Conservation (phyloP, 2,888 invertebrate species). For the Trachelus troglodyta region DNA sequence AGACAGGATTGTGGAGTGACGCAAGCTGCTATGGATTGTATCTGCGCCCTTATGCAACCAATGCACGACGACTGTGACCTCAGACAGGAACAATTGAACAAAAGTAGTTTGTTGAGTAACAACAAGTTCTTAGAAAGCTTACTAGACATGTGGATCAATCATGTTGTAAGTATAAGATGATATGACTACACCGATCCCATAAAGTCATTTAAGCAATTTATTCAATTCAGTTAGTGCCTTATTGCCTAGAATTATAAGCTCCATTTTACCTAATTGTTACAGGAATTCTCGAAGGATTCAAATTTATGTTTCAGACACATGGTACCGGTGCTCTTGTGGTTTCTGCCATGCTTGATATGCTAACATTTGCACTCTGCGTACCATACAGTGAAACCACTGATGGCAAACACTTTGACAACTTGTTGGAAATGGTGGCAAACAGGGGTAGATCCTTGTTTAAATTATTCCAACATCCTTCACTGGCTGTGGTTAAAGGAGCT, state of each 20-base stretch:
- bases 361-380: slow-evolving; percentile 97
- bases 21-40: slow-evolving; percentile 96
- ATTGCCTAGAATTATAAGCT: not conserved
- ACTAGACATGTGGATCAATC: slow-evolving; percentile 93
- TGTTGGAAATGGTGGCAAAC: slow-evolving; percentile 93
- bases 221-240: not conserved
- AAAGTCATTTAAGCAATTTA: not conserved
- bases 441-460: slow-evolving; percentile 92
- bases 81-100: slow-evolving; percentile 97
- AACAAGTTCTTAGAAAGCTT: slow-evolving; percentile 92
- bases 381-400: slow-evolving; percentile 99
- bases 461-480: slow-evolving; percentile 94
- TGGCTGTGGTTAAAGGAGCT: slow-evolving; percentile 98
- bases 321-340: slow-evolving; percentile 96
- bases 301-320: slow-evolving; percentile 73
- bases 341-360: slow-evolving; percentile 97
- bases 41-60: slow-evolving; percentile 98
- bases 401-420: slow-evolving; percentile 92
- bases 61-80: slow-evolving; percentile 98
- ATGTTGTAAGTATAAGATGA: slow-evolving; percentile 78
- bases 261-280: not conserved
- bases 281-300: slow-evolving; percentile 7
- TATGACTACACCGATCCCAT: slow-evolving; percentile 7
- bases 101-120: slow-evolving; percentile 92
- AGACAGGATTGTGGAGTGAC: slow-evolving; percentile 90